Base-by-base conservation (phyloP, 2,113 vertebrate genomes). In the Ceyx cyanopectus region DNA sequence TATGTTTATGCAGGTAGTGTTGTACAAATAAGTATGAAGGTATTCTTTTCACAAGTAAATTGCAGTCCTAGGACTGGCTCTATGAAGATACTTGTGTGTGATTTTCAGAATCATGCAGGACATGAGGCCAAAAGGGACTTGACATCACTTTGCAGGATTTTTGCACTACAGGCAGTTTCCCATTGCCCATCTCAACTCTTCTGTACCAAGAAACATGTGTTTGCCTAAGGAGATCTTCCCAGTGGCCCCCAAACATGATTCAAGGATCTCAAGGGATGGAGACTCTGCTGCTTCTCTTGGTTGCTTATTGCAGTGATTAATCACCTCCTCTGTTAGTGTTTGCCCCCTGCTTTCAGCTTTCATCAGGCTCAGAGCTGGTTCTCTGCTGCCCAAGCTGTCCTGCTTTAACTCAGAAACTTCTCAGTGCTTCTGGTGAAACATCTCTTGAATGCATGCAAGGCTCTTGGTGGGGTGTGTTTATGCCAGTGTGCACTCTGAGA, bases 201-300 rank as follows among this genome's bases (percentile, higher is more conserved):
- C 70, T 80, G 45, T 40, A 62, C 76, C 0, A 3, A 63, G 65
- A 84, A 92, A 50, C 20, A 68, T 81, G 68, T 86, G 27, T 95
- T 90, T 81, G 84, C 48, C 77, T 89, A 61, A 89, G 86, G 81
- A 91, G 48, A 88, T 95, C 62, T 81, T 90, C 68, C 61, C 88
- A 86, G 73, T 60, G 75, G 43, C 2, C 1, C 26, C 90, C 53
- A 81, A 77, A 75, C 12, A 2, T 40, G 61, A 88, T 75, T 86
- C 63, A 88, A 67, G 48, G 37, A 63, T 88, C 57, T 88, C 56
- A n/a, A 81, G 34, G 81, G 65, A 29, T 81, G 61, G 29, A 58
- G 50, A 85, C 34, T 53, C 62, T 89, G 48, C 17, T 0, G 4
- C 66, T 87, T 91, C 53, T 88, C 68, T 77, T 86, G 63, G 46